Evolutionary conservation across 2,797 vertebrate genomes (phyloP), one percentile per base, ranked within the genome.

Genomic region (Molossus molossus): DNA sequence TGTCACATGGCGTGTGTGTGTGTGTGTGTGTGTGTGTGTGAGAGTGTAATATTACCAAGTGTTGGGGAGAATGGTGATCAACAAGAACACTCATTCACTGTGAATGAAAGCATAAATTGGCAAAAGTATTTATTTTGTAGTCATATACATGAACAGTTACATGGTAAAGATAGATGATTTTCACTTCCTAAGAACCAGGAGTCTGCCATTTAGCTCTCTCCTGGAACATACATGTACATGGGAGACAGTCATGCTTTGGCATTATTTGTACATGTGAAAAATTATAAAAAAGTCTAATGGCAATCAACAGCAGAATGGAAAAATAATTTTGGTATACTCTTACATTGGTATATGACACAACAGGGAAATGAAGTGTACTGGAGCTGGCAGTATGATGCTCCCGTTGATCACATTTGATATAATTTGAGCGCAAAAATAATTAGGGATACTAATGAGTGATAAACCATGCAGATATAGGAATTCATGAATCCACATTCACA

Each of bases 51-150:
- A 40, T 75, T 70, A 20, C 27, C 57, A 69, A 64, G 13, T n/a
- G 17, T n/a, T 89, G 40, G 37, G 65, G 82, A 83, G 33, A 33
- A 12, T 53, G 25, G 53, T 48, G 10, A 58, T 73, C 33, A 73
- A 29, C 9, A 70, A 27, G 37, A 91, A 80, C 7, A 87, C 72
- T 87, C 29, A 77, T 67, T 18, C 6, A 53, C 1, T 40, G 55
- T 58, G 72, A 62, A 80, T 93, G 23, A 75, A 94, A 70, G 15
- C 37, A 3, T 72, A 90, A 76, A 84, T n/a, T 87, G 83, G 33
- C 25, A 87, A 82, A 93, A 48, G 3, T 29, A 9, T 5, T 77
- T 92, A 84, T 60, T 93, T 85, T 13, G 17, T 90, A 64, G n/a
- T 70, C 85, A 45, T 40, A 6, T 37, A 75, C 80, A 62, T 79